Percentiles rank a stretch among this genome's conserved stretches.
Conservation (phyloP, 2,113 vertebrate species). For the Larimichthys polyactis region DNA sequence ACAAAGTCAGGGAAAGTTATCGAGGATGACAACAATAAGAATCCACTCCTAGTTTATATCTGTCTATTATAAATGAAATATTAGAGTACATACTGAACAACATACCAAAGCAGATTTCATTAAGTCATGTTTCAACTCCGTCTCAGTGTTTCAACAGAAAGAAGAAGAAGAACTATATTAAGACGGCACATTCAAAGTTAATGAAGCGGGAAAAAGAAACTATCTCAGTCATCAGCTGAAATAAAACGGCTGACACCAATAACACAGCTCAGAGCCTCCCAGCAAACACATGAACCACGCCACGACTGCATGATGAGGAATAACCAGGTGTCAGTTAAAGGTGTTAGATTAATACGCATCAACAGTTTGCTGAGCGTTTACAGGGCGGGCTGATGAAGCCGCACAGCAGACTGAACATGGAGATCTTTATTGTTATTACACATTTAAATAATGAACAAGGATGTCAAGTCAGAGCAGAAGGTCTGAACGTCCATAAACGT, state of each 20-base stretch:
- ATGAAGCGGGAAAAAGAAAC: constrained; percentile 15
- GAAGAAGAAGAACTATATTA: constrained; percentile 16
- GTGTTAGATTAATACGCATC: neutral
- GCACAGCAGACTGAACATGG: neutral
- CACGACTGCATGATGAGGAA: constrained; percentile 18
- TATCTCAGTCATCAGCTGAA: constrained; percentile 18
- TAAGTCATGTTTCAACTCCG: neutral
- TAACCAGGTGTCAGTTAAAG: constrained; percentile 30
- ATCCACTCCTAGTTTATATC: neutral
- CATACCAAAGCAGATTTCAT: neutral
- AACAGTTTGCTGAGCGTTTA: neutral
- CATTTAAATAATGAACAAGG: neutral
- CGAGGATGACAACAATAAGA: neutral
- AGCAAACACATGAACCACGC: constrained; percentile 20
- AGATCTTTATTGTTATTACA: neutral
- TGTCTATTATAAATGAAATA: neutral
- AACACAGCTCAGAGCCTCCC: neutral
- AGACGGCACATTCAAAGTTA: constrained; percentile 34
- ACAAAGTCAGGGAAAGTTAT: neutral
- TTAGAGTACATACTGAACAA: neutral
- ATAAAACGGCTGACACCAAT: constrained; percentile 27
- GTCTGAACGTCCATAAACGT: no score
- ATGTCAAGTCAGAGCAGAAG: neutral
- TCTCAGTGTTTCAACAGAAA: no score
- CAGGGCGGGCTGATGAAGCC: neutral